phyloP scores from a whole-genome alignment of 2,797 vertebrate genomes.

The Monodelphis domestica region DNA sequence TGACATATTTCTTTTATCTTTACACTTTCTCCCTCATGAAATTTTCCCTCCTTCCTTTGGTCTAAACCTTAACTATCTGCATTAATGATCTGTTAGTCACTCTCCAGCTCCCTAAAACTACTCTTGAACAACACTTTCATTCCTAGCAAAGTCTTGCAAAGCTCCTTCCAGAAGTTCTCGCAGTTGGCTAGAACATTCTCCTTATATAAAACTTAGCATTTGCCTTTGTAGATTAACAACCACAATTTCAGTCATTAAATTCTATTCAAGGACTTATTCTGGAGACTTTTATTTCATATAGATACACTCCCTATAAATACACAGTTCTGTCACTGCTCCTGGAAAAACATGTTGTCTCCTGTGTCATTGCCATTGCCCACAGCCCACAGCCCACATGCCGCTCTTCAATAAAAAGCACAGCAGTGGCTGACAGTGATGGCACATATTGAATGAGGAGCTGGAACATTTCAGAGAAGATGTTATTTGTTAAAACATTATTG shows the following conservation, averaged over 20 bases:
- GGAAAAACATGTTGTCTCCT: slow-evolving; percentile 50
- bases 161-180: neutral
- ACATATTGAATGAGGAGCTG: slow-evolving; percentile 61
- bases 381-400: slow-evolving; percentile 36
- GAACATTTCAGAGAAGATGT: slow-evolving; percentile 36
- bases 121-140: neutral
- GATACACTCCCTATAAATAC: neutral
- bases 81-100: neutral
- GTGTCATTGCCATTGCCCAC: neutral
- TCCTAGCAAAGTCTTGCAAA: neutral
- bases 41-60: neutral
- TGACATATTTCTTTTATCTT: neutral
- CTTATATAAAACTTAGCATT: neutral
- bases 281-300: neutral
- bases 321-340: neutral
- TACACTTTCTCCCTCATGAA: neutral
- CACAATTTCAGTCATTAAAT: neutral
- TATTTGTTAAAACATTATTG: slow-evolving; percentile 59
- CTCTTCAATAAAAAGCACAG: slow-evolving; percentile 58
- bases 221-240: neutral
- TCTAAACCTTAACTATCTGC: neutral
- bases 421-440: slow-evolving; percentile 31
- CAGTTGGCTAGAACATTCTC: neutral
- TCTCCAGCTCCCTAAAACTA: neutral
- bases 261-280: neutral